These are phyloP conservation scores for Megalops atlanticus DNA, from an alignment of 2,113 vertebrate species.

Conservation along the genomic window DNA sequence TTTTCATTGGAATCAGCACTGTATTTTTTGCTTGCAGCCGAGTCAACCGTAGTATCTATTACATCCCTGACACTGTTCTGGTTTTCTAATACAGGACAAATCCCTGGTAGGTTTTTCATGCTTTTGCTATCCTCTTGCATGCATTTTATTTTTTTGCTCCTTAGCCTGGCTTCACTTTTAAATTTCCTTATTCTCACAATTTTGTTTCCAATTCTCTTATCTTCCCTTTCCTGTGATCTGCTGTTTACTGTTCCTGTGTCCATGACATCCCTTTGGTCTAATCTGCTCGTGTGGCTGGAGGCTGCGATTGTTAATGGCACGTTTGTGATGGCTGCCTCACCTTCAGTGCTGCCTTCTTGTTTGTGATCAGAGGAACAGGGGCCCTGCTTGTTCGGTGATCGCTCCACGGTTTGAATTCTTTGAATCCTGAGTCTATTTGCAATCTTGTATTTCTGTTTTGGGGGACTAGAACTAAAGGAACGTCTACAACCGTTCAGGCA, in stretches of 20 bases:
- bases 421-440: slow-evolving; percentile 94
- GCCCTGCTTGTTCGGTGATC: slow-evolving; percentile 79
- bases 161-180: slow-evolving; percentile 96
- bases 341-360: slow-evolving; percentile 79
- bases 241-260: slow-evolving; percentile 76
- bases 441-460: slow-evolving; percentile 95
- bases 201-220: slow-evolving; percentile 86
- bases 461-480: slow-evolving; percentile 86
- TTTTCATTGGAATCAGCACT: slow-evolving; percentile 80
- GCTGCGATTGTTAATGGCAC: slow-evolving; percentile 74
- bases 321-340: slow-evolving; percentile 73
- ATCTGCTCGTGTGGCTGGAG: slow-evolving; percentile 74
- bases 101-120: slow-evolving; percentile 66
- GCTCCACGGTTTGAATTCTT: slow-evolving; percentile 91
- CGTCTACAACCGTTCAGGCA: slow-evolving; percentile 89
- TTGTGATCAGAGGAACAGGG: slow-evolving; percentile 80
- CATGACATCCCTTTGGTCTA: slow-evolving; percentile 74
- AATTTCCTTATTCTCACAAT: slow-evolving; percentile 94
- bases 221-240: slow-evolving; percentile 85
- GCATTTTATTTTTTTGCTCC: slow-evolving; percentile 89
- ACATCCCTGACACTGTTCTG: slow-evolving; percentile 71
- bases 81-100: slow-evolving; percentile 71
- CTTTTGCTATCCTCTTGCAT: slow-evolving; percentile 63
- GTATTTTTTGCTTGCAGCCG: slow-evolving; percentile 79
- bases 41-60: slow-evolving; percentile 73